Evolutionary conservation across 2,888 invertebrate species (phyloP).

Genomic region (Synergus japonicus): DNA sequence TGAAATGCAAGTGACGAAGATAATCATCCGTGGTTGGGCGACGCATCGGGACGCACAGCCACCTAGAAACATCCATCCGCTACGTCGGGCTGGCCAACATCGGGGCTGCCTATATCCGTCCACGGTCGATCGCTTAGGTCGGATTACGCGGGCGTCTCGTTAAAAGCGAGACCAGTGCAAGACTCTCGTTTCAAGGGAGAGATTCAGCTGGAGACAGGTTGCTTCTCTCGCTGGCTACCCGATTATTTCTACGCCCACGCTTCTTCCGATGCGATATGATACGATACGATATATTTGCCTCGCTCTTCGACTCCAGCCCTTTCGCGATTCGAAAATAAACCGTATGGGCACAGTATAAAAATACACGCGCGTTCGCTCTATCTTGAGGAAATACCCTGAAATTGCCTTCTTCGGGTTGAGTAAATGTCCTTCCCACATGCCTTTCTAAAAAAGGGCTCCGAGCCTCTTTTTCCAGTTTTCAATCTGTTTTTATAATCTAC

Average conservation of each 20-base stretch:
- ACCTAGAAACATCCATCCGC: conserved; percentile 19
- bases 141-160: conserved; percentile 45
- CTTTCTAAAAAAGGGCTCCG: background rate
- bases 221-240: conserved; percentile 13
- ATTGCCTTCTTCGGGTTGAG: background rate
- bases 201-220: conserved; percentile 25
- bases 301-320: conserved; percentile 38
- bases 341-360: conserved; percentile 18
- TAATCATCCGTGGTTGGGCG: conserved; percentile 20
- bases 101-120: conserved; percentile 52
- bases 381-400: background rate
- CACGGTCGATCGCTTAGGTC: conserved; percentile 53
- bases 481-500: background rate
- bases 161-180: conserved; percentile 27
- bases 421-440: background rate
- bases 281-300: conserved; percentile 1
- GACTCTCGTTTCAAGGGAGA: conserved; percentile 27
- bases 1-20: background rate
- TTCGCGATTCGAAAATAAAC: conserved; percentile 24
- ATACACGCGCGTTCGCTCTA: background rate
- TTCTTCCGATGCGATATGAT: background rate
- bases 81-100: conserved; percentile 39
- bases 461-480: background rate
- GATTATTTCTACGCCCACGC: conserved; percentile 32
- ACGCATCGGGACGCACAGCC: conserved; percentile 17